phyloP scores from a whole-genome alignment of 1,140 invertebrate genomes.

The Lepidurus packardi region DNA sequence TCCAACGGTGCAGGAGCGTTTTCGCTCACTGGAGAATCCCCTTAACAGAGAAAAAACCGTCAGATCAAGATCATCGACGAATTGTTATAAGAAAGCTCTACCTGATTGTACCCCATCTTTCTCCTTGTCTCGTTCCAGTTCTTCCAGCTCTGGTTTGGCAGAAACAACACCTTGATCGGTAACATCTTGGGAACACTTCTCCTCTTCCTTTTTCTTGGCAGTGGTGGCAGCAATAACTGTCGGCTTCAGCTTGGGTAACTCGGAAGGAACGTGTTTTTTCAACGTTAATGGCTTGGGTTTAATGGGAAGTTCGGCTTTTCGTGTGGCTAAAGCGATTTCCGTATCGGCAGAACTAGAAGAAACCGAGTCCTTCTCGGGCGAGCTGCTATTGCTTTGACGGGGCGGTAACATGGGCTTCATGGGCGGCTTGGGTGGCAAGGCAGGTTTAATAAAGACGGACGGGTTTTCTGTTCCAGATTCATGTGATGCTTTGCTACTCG shows the following conservation, averaged over 20 bases:
- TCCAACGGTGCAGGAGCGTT: conserved; percentile 39
- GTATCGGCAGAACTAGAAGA: conserved; percentile 28
- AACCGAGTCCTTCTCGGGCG: conserved; percentile 29
- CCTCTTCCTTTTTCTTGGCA: conserved; percentile 29
- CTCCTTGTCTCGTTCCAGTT: conserved; percentile 26
- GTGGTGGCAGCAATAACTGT: conserved; percentile 40
- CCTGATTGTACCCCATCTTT: conserved; percentile 1
- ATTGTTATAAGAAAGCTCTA: background rate
- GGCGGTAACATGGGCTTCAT: conserved; percentile 46
- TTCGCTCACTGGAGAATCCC: conserved; percentile 11
- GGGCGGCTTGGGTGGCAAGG: conserved; percentile 65
- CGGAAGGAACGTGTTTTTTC: conserved; percentile 60
- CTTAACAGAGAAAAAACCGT: background rate
- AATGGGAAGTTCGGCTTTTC: conserved; percentile 52
- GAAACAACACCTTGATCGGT: conserved; percentile 9
- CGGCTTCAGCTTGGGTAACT: conserved; percentile 60
- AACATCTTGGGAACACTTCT: conserved; percentile 20
- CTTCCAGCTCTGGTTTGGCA: background rate
- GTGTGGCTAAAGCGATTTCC: conserved; percentile 32
- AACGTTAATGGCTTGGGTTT: conserved; percentile 71
- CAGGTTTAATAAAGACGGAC: conserved; percentile 55
- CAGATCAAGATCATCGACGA: background rate
- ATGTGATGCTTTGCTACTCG: background rate
- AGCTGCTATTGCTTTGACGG: conserved; percentile 44
- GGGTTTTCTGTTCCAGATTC: background rate